Evolutionary conservation across 2,888 invertebrate genomes (phyloP).

Genomic region (Perizoma affinitatum): DNA sequence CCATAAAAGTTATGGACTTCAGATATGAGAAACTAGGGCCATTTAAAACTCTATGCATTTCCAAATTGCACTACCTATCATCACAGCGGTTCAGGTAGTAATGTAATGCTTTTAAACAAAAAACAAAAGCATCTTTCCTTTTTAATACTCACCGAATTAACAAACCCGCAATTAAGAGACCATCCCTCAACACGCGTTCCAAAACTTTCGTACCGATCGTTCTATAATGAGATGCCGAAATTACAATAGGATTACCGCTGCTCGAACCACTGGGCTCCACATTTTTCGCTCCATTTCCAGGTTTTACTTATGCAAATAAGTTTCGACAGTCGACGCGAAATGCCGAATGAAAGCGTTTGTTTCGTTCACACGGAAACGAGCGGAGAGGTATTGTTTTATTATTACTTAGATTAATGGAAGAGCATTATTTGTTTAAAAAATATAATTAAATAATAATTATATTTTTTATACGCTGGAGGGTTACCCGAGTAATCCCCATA

Average conservation of each 20-base stretch:
- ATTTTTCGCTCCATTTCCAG: conserved; percentile 72
- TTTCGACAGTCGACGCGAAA: conserved; percentile 67
- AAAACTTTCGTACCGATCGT: conserved; percentile 9
- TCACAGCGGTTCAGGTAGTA: too few species aligned
- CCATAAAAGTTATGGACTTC: too few species aligned
- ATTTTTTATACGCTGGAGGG: too few species aligned
- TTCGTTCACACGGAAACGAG: conserved; percentile 44
- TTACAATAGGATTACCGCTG: conserved; percentile 36
- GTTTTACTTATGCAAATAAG: conserved; percentile 79
- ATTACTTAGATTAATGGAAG: background rate
- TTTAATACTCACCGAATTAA: background rate
- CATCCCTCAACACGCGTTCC: background rate
- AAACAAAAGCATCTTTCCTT: too few species aligned
- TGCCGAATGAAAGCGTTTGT: conserved; percentile 73
- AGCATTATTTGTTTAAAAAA: too few species aligned
- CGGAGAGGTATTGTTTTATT: conserved; percentile 41
- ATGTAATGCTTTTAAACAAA: too few species aligned
- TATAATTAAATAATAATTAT: too few species aligned
- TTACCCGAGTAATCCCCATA: too few species aligned
- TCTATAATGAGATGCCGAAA: conserved; percentile 36
- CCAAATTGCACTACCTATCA: too few species aligned
- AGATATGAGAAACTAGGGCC: too few species aligned
- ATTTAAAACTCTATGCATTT: too few species aligned
- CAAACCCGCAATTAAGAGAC: conserved; percentile 5
- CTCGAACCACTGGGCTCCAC: conserved; percentile 42